These are phyloP conservation scores for Silurus meridionalis DNA, from an alignment of 2,113 vertebrate genomes.

Conservation along the genomic window DNA sequence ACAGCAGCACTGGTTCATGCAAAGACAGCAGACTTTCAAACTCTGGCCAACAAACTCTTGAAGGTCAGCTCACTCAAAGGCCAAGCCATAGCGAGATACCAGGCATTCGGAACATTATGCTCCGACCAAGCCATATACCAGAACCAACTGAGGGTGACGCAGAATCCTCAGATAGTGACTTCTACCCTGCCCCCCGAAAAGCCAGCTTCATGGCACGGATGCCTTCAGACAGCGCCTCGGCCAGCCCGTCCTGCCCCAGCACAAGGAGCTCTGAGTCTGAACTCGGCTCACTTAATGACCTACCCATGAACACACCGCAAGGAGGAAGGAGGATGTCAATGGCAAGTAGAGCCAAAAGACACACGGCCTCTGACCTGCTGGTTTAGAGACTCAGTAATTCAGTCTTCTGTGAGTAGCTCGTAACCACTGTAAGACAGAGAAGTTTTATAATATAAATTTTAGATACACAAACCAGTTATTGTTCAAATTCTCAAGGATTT, in stretches of 20 bases:
- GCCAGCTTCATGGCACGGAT: conserved; percentile 80
- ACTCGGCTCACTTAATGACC: conserved; percentile 69
- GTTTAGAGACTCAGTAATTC: conserved; percentile 39
- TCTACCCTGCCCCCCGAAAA: conserved; percentile 69
- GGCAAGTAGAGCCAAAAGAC: conserved; percentile 75
- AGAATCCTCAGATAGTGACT: conserved; percentile 72
- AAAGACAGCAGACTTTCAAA: conserved; percentile 50
- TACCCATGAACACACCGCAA: conserved; percentile 72
- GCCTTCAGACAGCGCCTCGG: conserved; percentile 75
- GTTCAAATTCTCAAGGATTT: neutral
- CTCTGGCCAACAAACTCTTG: conserved; percentile 54
- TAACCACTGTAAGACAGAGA: neutral
- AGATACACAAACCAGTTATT: neutral
- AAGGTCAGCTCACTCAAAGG: conserved; percentile 50
- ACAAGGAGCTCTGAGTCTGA: conserved; percentile 76
- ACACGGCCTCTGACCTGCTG: conserved; percentile 45
- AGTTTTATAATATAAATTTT: neutral
- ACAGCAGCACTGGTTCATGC: conserved; percentile 54
- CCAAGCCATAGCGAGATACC: conserved; percentile 58
- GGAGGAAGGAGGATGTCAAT: conserved; percentile 82
- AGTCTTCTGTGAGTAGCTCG: conserved; percentile 31
- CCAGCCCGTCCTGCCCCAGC: conserved; percentile 73
- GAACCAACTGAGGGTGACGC: conserved; percentile 65
- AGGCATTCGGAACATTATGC: conserved; percentile 49
- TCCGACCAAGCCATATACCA: conserved; percentile 62